Evolutionary conservation across 2,797 vertebrate species (phyloP), one percentile per base, ranked within the genome.

Genomic region (Leuciscus waleckii): DNA sequence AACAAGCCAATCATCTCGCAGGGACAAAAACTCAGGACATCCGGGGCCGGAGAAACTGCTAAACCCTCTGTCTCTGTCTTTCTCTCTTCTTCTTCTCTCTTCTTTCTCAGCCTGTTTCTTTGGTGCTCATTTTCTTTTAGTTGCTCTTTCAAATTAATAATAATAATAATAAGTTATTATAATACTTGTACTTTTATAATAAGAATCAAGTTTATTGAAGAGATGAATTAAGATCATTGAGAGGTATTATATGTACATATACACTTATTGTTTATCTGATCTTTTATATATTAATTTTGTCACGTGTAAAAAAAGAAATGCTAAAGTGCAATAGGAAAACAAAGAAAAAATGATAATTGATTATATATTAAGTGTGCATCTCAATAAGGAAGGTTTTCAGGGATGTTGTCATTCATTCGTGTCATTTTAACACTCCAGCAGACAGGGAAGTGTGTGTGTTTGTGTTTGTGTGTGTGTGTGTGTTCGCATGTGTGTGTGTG

Each of bases 281-380:
- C 91, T 90, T 94, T 93, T 93, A 94, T 94, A 94, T 90, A 91
- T 92, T 92, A 94, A 91, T 75, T 70, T 69, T 95, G 93, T 95
- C 93, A 94, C 92, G 90, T 95, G 94, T 95, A 73, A 80, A 79
- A 79, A 65, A 93, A 93, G 92, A 93, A 93, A 95, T 92, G 92
- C 86, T 94, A 92, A 96, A 95, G 95, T 96, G 95, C 95, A 96
- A 96, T 96, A 95, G 93, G 95, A 93, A 94, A 95, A 76, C 68
- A n/a, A 78, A 90, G 85, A 94, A 91, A 94, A 93, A 90, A 93
- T 92, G 91, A 90, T 92, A 91, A 92, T 93, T 85, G 67, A 74
- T 88, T 74, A 88, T 86, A 83, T 89, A 83, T 89, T 71, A 90
- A 93, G 92, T 75, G 71, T 85, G 81, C 87, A 54, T 74, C 70